Conservation (phyloP, 2,113 vertebrate genomes). For the Myrmophylax atrothorax region DNA sequence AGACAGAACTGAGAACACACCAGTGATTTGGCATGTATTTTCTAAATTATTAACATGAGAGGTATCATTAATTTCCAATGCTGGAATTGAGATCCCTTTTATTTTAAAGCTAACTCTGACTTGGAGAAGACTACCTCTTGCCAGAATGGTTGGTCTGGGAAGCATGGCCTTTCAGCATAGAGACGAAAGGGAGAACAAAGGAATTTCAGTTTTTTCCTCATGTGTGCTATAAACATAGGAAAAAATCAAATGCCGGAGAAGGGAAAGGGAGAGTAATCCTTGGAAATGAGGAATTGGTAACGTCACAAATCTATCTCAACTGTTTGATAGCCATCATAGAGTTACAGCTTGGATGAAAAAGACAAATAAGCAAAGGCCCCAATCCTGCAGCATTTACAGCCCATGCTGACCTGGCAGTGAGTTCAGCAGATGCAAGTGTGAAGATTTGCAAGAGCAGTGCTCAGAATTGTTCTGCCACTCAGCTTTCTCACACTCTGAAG, state of each 20-base stretch:
- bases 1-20: constrained; percentile 55
- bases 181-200: constrained; percentile 21
- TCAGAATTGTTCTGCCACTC: background rate
- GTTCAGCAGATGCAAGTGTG: background rate
- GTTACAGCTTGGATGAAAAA: background rate
- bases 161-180: background rate
- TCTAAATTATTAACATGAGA: constrained; percentile 74
- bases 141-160: background rate
- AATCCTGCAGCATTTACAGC: background rate
- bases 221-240: background rate
- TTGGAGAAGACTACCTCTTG: background rate
- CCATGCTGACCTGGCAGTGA: background rate
- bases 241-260: background rate
- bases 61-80: constrained; percentile 64
- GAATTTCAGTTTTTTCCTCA: background rate
- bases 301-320: background rate
- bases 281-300: rapidly evolving
- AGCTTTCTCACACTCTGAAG: background rate
- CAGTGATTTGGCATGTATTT: constrained; percentile 74
- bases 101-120: constrained; percentile 39
- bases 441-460: background rate
- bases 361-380: background rate
- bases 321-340: background rate
- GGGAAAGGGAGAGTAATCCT: background rate
- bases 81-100: constrained; percentile 55